Percentiles rank a stretch among this genome's conserved stretches.
Evolutionary conservation across 2,888 invertebrate species (phyloP).

Genomic region (Acanthosoma haemorrhoidale): DNA sequence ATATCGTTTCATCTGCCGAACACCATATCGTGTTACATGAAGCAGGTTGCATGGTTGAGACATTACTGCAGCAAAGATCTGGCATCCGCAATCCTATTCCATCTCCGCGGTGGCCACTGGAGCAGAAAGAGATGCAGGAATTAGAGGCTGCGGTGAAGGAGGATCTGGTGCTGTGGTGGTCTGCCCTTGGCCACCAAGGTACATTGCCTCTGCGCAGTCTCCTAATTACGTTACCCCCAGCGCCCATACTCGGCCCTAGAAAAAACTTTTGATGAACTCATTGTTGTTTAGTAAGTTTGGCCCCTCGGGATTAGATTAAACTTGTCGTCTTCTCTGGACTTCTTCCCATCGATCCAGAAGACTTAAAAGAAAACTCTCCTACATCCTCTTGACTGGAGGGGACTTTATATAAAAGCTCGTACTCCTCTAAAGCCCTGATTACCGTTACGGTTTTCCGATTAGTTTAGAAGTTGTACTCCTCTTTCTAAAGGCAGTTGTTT

Average conservation of each 20-base stretch:
- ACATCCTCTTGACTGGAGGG: neutral
- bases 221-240: neutral
- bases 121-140: neutral
- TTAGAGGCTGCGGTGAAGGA: neutral
- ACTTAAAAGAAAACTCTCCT: neutral
- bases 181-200: neutral
- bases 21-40: too few relatives aligned
- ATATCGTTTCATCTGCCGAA: too few relatives aligned
- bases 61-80: neutral
- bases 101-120: neutral
- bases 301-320: constrained; percentile 23
- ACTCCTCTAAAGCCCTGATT: neutral
- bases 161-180: neutral
- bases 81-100: neutral
- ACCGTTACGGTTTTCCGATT: neutral
- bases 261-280: constrained; percentile 28
- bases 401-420: too few relatives aligned
- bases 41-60: too few relatives aligned
- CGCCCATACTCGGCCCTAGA: neutral
- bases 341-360: constrained; percentile 10
- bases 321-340: constrained; percentile 2
- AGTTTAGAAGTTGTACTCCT: neutral
- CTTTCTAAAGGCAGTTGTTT: too few relatives aligned
- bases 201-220: neutral
- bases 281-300: constrained; percentile 24